These are phyloP conservation scores for Eptatretus burgeri DNA, from an alignment of 2,113 vertebrate genomes.

Conservation along the genomic window DNA sequence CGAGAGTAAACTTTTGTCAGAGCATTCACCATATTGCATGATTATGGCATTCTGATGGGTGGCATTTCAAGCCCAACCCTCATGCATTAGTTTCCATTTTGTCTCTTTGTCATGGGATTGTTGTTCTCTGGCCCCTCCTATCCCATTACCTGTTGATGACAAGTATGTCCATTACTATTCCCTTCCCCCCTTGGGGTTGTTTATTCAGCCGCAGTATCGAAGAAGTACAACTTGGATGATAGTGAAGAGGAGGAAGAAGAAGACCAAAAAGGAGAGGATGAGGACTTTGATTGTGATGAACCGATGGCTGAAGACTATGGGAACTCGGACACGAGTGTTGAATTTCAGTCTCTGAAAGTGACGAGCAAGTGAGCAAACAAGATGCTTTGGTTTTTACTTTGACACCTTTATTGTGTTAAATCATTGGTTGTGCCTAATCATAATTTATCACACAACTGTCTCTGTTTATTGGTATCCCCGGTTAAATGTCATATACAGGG, in stretches of 20 bases:
- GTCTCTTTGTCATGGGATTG: not conserved
- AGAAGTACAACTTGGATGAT: slow-evolving; percentile 94
- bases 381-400: too few species aligned
- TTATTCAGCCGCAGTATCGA: slow-evolving; percentile 36
- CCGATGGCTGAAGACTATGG: slow-evolving; percentile 27
- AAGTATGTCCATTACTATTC: not conserved
- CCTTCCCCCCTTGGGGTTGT: not conserved
- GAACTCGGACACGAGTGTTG: too few species aligned
- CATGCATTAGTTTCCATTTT: not conserved
- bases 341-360: too few species aligned
- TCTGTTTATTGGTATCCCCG: too few species aligned
- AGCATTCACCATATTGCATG: not conserved
- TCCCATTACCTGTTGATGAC: not conserved
- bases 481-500: too few species aligned
- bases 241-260: slow-evolving; percentile 66
- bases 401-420: too few species aligned
- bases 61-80: not conserved
- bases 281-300: slow-evolving; percentile 22
- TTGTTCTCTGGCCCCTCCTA: not conserved
- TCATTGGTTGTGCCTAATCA: too few species aligned
- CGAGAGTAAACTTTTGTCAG: too few species aligned
- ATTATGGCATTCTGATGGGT: not conserved
- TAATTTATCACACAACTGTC: too few species aligned
- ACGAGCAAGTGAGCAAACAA: too few species aligned
- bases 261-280: slow-evolving; percentile 17